phyloP scores from a whole-genome alignment of 2,888 invertebrate species.

The Yponomeuta cagnagella region DNA sequence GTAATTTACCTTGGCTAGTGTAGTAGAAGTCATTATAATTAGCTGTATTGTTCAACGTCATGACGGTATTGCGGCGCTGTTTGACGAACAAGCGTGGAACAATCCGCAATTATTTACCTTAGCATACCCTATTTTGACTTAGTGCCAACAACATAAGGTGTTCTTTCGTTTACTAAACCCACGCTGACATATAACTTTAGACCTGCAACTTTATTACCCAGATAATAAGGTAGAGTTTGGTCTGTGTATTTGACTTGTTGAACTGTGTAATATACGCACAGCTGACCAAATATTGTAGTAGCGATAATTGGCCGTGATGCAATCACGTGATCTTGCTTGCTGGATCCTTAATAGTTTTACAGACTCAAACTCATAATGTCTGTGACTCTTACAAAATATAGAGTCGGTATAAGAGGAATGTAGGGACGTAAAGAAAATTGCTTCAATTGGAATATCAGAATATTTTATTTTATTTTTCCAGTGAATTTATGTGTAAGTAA shows the following conservation, averaged over 20 bases:
- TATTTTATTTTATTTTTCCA: slow-evolving; percentile 6
- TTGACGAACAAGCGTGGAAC: slow-evolving; percentile 47
- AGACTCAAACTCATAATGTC: not conserved
- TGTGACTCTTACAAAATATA: not conserved
- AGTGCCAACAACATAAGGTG: slow-evolving; percentile 14
- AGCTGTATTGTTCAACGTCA: slow-evolving; percentile 46
- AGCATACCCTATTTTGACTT: slow-evolving; percentile 19
- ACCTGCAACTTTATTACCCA: slow-evolving; percentile 33
- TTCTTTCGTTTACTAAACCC: slow-evolving; percentile 11
- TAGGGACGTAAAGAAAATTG: not conserved
- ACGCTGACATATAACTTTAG: not conserved
- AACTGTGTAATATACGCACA: slow-evolving; percentile 36
- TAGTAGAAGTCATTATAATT: slow-evolving; percentile 27
- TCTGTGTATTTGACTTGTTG: not conserved
- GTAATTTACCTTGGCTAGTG: not conserved
- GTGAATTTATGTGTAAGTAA: not conserved
- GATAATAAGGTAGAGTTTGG: slow-evolving; percentile 27
- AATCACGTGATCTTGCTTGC: slow-evolving; percentile 52
- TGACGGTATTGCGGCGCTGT: slow-evolving; percentile 51
- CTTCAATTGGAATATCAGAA: slow-evolving; percentile 1
- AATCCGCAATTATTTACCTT: slow-evolving; percentile 31
- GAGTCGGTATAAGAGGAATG: not conserved
- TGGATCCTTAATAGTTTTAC: not conserved
- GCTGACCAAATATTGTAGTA: slow-evolving; percentile 74
- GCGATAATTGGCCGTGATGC: slow-evolving; percentile 73